Percentiles rank a stretch among this genome's conserved stretches.
phyloP scores from a whole-genome alignment of 2,888 invertebrate genomes.

The Metopia argyrocephala region DNA sequence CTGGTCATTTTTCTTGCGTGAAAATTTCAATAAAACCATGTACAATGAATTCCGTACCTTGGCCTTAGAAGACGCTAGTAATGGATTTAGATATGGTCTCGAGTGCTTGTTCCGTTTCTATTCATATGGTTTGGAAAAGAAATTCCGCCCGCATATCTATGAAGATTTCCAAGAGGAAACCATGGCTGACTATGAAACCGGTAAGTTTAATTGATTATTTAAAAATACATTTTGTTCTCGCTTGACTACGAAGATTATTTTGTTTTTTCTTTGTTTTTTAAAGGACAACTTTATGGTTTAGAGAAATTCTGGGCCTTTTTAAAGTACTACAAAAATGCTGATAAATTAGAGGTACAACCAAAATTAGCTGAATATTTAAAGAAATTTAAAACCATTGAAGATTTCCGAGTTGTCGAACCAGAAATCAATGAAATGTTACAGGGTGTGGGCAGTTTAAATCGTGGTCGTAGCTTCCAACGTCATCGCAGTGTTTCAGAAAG shows the following conservation, averaged over 20 bases:
- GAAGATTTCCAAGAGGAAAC: constrained; percentile 97
- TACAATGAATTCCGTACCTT: constrained; percentile 94
- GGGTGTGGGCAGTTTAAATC: constrained; percentile 79
- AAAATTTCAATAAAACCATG: constrained; percentile 99
- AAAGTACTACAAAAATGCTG: constrained; percentile 94
- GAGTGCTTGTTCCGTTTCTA: constrained; percentile 96
- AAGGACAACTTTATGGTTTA: constrained; percentile 96
- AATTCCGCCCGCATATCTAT: constrained; percentile 96
- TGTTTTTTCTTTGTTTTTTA: constrained; percentile 17
- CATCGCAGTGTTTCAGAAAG: constrained; percentile 85
- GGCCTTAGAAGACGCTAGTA: constrained; percentile 95
- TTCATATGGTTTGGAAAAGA: constrained; percentile 97
- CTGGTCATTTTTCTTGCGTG: constrained; percentile 99
- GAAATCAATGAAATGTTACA: constrained; percentile 82
- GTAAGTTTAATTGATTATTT: constrained; percentile 78
- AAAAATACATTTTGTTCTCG: not conserved
- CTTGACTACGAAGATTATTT: no score
- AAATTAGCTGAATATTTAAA: constrained; percentile 85
- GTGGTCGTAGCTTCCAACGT: constrained; percentile 80
- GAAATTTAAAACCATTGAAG: constrained; percentile 92
- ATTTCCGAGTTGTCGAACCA: constrained; percentile 87
- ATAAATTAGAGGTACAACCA: constrained; percentile 86
- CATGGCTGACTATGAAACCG: constrained; percentile 91
- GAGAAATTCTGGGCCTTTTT: constrained; percentile 99
- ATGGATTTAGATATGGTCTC: constrained; percentile 92